Evolutionary conservation across 2,797 vertebrate genomes (phyloP).

Genomic region (Mionectes olivaceus): DNA sequence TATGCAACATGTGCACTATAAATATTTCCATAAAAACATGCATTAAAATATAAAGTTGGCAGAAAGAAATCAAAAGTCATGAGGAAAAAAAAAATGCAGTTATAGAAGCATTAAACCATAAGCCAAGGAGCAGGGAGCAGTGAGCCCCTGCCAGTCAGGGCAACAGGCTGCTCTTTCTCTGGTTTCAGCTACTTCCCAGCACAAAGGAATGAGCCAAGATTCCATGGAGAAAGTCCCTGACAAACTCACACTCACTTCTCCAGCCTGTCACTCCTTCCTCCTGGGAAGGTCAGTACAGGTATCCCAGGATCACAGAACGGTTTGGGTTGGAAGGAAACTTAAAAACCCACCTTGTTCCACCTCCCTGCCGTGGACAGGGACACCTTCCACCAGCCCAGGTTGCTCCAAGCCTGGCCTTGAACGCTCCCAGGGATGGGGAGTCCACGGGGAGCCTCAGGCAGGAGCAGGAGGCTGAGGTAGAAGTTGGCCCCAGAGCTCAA

Average conservation of each 20-base stretch:
- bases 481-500: rapidly evolving
- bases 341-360: rapidly evolving
- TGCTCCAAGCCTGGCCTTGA: background rate
- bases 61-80: slow-evolving; percentile 72
- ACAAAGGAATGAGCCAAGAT: background rate
- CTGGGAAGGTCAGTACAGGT: background rate
- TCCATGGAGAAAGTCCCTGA: background rate
- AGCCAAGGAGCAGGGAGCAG: slow-evolving; percentile 23
- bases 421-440: background rate
- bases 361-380: background rate
- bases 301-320: background rate
- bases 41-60: slow-evolving; percentile 76
- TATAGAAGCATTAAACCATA: slow-evolving; percentile 38
- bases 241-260: background rate
- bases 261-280: background rate
- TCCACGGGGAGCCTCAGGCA: rapidly evolving
- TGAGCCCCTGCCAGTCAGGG: slow-evolving; percentile 41
- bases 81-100: slow-evolving; percentile 27
- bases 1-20: slow-evolving; percentile 74
- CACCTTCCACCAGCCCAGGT: rapidly evolving
- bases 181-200: slow-evolving; percentile 14
- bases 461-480: background rate
- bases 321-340: background rate
- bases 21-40: slow-evolving; percentile 81
- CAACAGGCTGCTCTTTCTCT: slow-evolving; percentile 47